Evolutionary conservation across 1,140 invertebrate genomes (phyloP).

Genomic region (Drosophila pectinifera): DNA sequence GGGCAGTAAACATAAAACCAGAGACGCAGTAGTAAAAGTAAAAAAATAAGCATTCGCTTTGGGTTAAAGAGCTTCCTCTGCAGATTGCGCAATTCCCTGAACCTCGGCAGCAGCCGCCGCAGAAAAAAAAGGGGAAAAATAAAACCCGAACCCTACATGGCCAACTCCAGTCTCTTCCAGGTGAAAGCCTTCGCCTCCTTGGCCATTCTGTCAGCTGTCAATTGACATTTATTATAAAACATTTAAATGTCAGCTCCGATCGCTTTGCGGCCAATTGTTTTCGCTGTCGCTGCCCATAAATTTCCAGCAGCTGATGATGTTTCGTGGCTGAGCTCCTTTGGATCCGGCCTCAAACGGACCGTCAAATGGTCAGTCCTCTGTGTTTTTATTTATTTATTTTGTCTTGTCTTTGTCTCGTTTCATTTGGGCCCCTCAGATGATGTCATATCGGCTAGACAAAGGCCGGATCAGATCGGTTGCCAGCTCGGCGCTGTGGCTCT

Average conservation of each 20-base stretch:
- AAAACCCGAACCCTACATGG: constrained; percentile 36
- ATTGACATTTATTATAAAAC: constrained; percentile 79
- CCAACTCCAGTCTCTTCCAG: constrained; percentile 22
- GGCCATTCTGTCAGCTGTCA: constrained; percentile 72
- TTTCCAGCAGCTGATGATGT: constrained; percentile 44
- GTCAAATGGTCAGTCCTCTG: constrained; percentile 52
- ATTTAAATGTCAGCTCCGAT: constrained; percentile 75
- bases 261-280: constrained; percentile 46
- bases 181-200: constrained; percentile 50
- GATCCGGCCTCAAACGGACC: constrained; percentile 34
- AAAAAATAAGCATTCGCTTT: constrained; percentile 28
- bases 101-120: constrained; percentile 14
- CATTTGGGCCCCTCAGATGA: constrained; percentile 42
- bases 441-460: constrained; percentile 55
- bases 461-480: constrained; percentile 27
- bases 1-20: constrained; percentile 72
- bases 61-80: constrained; percentile 43
- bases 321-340: constrained; percentile 35
- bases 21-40: constrained; percentile 56
- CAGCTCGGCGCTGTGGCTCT: constrained; percentile 1
- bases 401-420: constrained; percentile 26
- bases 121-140: not conserved
- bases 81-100: constrained; percentile 52
- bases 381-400: constrained; percentile 26
- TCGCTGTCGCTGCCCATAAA: constrained; percentile 55